Evolutionary conservation across 2,113 vertebrate species (phyloP).

Genomic region (Zeus faber): DNA sequence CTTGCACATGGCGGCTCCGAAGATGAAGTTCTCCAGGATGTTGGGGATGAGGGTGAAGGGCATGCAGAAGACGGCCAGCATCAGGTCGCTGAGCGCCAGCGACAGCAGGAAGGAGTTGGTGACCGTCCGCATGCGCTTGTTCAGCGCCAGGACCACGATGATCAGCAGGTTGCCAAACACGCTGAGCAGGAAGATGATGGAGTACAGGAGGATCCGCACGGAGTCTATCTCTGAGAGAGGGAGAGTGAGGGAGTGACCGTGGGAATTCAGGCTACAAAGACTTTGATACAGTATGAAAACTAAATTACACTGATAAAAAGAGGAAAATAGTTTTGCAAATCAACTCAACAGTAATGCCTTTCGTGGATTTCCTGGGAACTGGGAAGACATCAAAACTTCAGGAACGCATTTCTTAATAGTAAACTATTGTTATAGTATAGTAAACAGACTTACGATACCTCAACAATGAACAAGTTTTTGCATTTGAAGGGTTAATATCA

Average conservation of each 20-base stretch:
- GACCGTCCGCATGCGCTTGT: slow-evolving; percentile 90
- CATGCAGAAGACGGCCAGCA: slow-evolving; percentile 93
- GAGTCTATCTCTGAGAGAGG: slow-evolving; percentile 78
- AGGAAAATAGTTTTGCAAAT: too few species aligned
- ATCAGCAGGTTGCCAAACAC: slow-evolving; percentile 88
- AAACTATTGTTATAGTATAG: too few species aligned
- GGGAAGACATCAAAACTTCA: too few species aligned
- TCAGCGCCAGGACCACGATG: slow-evolving; percentile 83
- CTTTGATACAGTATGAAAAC: too few species aligned
- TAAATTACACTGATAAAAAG: too few species aligned
- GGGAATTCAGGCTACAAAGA: too few species aligned
- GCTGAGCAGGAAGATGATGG: slow-evolving; percentile 85
- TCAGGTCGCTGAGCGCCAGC: slow-evolving; percentile 89
- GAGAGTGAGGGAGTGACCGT: slow-evolving; percentile 8
- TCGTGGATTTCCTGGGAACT: too few species aligned
- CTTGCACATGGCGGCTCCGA: slow-evolving; percentile 89
- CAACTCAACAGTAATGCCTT: too few species aligned
- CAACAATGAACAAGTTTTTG: too few species aligned
- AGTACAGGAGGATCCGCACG: slow-evolving; percentile 85
- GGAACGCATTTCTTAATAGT: too few species aligned
- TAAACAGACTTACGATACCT: too few species aligned
- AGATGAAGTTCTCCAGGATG: slow-evolving; percentile 90
- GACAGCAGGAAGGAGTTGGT: slow-evolving; percentile 96
- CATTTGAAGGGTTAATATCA: too few species aligned
- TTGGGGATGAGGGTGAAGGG: slow-evolving; percentile 94